Conservation (phyloP, 2,113 vertebrate genomes). For the Ailuropoda melanoleuca region DNA sequence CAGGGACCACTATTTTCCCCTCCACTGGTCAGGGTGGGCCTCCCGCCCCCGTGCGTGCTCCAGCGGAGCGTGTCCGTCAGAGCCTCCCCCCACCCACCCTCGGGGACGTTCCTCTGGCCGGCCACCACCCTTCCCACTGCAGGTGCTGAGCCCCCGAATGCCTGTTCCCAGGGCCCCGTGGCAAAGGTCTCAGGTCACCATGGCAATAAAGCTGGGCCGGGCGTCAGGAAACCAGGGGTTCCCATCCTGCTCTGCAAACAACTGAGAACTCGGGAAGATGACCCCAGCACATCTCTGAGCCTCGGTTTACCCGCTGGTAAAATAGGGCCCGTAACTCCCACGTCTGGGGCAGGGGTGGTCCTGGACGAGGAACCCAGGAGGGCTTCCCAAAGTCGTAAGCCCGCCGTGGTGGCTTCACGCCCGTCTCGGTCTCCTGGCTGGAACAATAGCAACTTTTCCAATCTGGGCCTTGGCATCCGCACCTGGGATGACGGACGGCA, state of each 20-base stretch:
- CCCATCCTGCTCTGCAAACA: background rate
- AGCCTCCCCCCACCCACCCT: background rate
- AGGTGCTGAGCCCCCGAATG: background rate
- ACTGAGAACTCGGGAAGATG: background rate
- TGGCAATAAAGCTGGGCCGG: background rate
- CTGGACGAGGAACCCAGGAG: background rate
- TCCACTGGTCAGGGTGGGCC: conserved; percentile 59
- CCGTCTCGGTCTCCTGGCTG: background rate
- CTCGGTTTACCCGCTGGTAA: background rate
- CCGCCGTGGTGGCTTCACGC: fast-evolving
- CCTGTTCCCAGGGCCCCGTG: background rate
- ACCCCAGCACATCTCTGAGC: background rate
- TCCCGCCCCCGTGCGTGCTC: conserved; percentile 18
- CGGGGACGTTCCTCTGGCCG: background rate
- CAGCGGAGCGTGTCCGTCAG: background rate
- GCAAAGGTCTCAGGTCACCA: background rate
- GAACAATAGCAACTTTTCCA: background rate
- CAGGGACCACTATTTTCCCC: conserved; percentile 85
- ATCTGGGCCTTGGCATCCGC: background rate
- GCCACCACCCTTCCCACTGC: fast-evolving
- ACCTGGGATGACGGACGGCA: background rate
- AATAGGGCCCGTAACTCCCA: background rate
- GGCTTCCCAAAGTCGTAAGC: background rate
- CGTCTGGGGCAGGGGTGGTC: background rate
- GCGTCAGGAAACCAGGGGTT: background rate